Evolutionary conservation across 2,113 vertebrate species (phyloP).

Genomic region (Anhinga anhinga): DNA sequence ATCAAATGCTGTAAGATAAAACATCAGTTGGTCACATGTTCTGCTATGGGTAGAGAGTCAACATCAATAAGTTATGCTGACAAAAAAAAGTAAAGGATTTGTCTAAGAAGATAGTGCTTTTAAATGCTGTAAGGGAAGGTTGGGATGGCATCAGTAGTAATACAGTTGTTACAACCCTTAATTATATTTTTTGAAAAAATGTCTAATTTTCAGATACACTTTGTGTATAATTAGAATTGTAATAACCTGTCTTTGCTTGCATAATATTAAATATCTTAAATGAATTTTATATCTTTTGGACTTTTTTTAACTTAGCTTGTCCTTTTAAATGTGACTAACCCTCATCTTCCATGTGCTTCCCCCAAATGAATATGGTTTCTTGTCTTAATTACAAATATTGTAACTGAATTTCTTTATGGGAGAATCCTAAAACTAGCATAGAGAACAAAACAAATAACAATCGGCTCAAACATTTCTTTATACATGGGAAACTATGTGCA

Average conservation of each 20-base stretch:
- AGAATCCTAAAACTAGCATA: slow-evolving; percentile 25
- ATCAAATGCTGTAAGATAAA: slow-evolving; percentile 1
- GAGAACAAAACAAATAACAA: slow-evolving; percentile 6
- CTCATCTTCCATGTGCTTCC: background rate
- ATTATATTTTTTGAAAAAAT: slow-evolving; percentile 65
- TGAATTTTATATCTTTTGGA: slow-evolving; percentile 49
- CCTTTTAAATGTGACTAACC: slow-evolving; percentile 36
- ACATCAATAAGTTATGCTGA: background rate
- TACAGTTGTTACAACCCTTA: slow-evolving; percentile 49
- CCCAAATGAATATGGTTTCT: slow-evolving; percentile 38
- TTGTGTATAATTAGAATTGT: slow-evolving; percentile 70
- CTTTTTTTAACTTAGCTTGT: slow-evolving; percentile 57
- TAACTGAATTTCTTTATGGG: slow-evolving; percentile 42
- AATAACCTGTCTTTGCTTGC: slow-evolving; percentile 61
- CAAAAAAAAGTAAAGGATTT: slow-evolving; percentile 20
- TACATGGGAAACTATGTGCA: slow-evolving; percentile 49
- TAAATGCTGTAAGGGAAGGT: slow-evolving; percentile 1
- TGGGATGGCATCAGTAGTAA: slow-evolving; percentile 16
- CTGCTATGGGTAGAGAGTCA: slow-evolving; percentile 25
- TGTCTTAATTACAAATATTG: slow-evolving; percentile 64
- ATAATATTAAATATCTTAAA: slow-evolving; percentile 67
- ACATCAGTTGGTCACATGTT: background rate
- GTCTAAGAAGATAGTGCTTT: slow-evolving; percentile 36
- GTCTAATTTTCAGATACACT: slow-evolving; percentile 65
- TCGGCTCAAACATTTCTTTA: slow-evolving; percentile 35